Evolutionary conservation across 2,888 invertebrate genomes (phyloP).

Genomic region (Xylota segnis): DNA sequence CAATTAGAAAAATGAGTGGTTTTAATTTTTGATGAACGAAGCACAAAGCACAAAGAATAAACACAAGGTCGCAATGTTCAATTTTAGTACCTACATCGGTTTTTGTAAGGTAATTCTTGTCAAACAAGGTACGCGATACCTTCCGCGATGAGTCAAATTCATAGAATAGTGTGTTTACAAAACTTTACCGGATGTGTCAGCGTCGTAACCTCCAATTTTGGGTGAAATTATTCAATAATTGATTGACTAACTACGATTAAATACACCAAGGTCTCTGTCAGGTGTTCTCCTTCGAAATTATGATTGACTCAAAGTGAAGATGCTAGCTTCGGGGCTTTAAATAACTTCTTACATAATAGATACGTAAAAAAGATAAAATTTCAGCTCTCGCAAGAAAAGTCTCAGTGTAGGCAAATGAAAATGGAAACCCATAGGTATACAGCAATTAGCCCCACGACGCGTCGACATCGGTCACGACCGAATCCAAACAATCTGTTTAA

Average conservation of each 20-base stretch:
- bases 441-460: background rate
- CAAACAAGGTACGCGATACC: background rate
- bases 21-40: background rate
- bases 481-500: background rate
- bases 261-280: constrained; percentile 3
- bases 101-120: background rate
- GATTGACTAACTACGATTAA: constrained; percentile 1
- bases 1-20: background rate
- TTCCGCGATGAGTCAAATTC: background rate
- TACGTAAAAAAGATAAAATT: background rate
- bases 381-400: background rate
- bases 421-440: background rate
- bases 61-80: background rate
- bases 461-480: background rate
- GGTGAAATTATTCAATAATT: constrained; percentile 5
- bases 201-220: constrained; percentile 6
- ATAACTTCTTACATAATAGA: background rate
- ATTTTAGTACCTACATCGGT: background rate
- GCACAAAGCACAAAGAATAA: background rate
- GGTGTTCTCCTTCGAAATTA: background rate
- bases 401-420: background rate
- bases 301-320: background rate
- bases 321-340: background rate
- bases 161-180: background rate
- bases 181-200: background rate